phyloP scores from a whole-genome alignment of 2,888 invertebrate species.

The Cheilosia grossa region DNA sequence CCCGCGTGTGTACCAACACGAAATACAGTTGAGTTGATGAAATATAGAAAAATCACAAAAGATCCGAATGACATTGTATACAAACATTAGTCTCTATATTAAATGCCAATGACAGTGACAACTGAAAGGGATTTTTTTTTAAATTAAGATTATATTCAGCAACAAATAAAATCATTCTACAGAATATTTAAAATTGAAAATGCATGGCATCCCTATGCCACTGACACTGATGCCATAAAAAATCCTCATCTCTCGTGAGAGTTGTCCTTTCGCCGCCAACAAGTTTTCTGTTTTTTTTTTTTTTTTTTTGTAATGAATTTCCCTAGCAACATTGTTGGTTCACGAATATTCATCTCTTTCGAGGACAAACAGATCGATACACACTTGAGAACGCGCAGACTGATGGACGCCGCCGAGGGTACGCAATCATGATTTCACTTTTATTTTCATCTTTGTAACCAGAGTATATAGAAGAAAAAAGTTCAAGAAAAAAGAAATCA shows the following conservation, averaged over 20 bases:
- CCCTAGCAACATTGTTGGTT: neutral
- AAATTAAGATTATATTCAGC: no score
- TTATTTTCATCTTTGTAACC: constrained; percentile 8
- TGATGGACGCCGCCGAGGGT: constrained; percentile 42
- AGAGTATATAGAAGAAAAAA: neutral
- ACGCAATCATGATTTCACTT: constrained; percentile 16
- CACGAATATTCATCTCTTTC: neutral
- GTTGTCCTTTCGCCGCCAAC: neutral
- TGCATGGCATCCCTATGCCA: no score
- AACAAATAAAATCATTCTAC: no score
- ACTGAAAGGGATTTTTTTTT: no score
- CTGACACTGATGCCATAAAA: neutral
- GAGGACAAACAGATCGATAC: constrained; percentile 53
- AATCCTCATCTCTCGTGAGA: neutral
- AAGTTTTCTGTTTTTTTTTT: neutral
- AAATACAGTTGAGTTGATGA: no score
- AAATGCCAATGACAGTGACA: no score
- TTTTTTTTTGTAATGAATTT: neutral
- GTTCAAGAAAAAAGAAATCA: constrained; percentile 19
- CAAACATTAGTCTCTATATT: no score
- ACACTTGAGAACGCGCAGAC: constrained; percentile 56
- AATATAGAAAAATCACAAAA: no score
- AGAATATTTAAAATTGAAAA: no score
- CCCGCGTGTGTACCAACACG: no score
- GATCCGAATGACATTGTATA: no score